phyloP scores from a whole-genome alignment of 2,888 invertebrate genomes.

The Dexiosoma caninum region DNA sequence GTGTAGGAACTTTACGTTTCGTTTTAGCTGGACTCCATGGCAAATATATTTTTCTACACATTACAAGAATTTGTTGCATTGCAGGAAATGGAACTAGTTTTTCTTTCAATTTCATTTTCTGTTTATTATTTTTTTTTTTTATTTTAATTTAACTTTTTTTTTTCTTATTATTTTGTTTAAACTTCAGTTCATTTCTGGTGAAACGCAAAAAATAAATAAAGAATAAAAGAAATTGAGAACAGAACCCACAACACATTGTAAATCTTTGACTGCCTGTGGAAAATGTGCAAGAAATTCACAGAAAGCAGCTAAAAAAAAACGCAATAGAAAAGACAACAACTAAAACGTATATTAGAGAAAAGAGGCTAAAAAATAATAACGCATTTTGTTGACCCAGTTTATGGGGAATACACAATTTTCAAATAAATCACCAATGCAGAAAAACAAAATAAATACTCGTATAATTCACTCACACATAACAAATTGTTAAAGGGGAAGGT shows the following conservation, averaged over 20 bases:
- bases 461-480: not conserved
- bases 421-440: slow-evolving; percentile 42
- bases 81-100: slow-evolving; percentile 55
- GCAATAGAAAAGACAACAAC: not conserved
- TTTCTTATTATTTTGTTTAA: slow-evolving; percentile 24
- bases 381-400: slow-evolving; percentile 56
- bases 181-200: slow-evolving; percentile 38
- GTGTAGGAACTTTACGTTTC: too few species aligned
- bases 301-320: slow-evolving; percentile 5
- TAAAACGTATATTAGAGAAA: not conserved
- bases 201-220: slow-evolving; percentile 20
- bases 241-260: slow-evolving; percentile 50
- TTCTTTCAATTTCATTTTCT: slow-evolving; percentile 27
- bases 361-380: slow-evolving; percentile 22
- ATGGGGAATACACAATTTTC: slow-evolving; percentile 54
- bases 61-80: slow-evolving; percentile 45
- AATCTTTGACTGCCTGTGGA: slow-evolving; percentile 44
- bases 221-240: slow-evolving; percentile 15
- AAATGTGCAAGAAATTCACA: slow-evolving; percentile 32
- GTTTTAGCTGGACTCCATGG: too few species aligned
- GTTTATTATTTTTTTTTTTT: not conserved
- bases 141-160: slow-evolving; percentile 16
- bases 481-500: slow-evolving; percentile 32
- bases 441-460: not conserved
- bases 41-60: not conserved